These are phyloP conservation scores for Prolemur simus DNA, from an alignment of 2,113 vertebrate genomes.

Conservation along the genomic window DNA sequence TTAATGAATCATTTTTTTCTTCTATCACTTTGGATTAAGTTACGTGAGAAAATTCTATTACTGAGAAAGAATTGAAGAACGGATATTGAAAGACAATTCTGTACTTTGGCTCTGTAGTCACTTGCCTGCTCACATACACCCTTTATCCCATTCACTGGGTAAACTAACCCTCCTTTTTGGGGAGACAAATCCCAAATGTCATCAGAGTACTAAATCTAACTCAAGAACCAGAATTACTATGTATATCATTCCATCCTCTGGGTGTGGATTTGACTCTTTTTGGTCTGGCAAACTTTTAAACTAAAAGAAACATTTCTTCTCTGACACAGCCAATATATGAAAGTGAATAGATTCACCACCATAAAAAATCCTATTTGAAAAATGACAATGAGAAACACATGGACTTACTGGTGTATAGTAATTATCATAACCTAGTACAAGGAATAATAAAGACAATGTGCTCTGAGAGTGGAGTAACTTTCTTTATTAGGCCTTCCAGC, in stretches of 20 bases:
- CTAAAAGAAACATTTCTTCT: background rate
- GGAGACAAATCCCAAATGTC: background rate
- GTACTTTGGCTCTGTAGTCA: background rate
- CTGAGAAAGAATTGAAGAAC: background rate
- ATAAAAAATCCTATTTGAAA: background rate
- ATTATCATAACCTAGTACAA: background rate
- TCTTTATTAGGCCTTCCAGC: background rate
- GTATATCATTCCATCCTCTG: background rate
- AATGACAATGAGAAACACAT: background rate
- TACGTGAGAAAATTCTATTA: background rate
- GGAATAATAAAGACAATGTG: background rate
- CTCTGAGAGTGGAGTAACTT: background rate
- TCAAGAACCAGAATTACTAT: background rate
- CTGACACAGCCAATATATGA: background rate
- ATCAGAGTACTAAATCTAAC: background rate
- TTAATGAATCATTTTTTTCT: background rate
- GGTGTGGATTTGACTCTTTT: background rate
- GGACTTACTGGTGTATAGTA: background rate
- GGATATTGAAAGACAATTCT: background rate
- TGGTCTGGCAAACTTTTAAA: background rate
- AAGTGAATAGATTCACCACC: background rate
- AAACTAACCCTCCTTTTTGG: background rate
- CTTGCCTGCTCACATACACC: background rate
- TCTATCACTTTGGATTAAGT: background rate
- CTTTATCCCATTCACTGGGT: background rate